Conservation (phyloP, 2,888 invertebrate genomes). For the Agriopis aurantiaria region DNA sequence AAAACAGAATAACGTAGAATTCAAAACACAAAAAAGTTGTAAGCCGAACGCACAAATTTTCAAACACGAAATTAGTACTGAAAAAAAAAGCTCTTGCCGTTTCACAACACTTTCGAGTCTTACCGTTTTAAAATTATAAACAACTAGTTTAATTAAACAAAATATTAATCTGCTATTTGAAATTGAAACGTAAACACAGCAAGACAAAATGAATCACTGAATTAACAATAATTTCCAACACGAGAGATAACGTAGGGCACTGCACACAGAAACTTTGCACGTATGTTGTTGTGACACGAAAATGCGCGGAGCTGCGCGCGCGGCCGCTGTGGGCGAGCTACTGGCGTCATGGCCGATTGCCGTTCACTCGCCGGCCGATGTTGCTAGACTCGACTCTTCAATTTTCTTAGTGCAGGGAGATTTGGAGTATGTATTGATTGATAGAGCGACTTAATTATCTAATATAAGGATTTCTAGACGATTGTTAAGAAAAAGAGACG, state of each 20-base stretch:
- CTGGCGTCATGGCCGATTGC: conserved; percentile 72
- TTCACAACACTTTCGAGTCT: conserved; percentile 19
- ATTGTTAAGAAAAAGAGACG: too few species aligned
- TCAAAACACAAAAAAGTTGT: not conserved
- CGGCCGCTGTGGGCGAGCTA: conserved; percentile 51
- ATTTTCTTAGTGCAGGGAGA: conserved; percentile 36
- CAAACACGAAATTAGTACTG: not conserved
- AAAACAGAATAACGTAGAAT: not conserved
- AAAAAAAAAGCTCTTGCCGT: conserved; percentile 11
- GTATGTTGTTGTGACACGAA: conserved; percentile 37
- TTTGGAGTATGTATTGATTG: not conserved
- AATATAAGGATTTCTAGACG: not conserved
- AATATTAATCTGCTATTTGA: conserved; percentile 9
- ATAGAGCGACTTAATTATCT: not conserved
- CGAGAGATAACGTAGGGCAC: conserved; percentile 54
- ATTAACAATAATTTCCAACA: conserved; percentile 55
- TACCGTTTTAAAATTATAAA: conserved; percentile 13
- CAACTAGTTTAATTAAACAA: conserved; percentile 6
- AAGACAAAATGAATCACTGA: conserved; percentile 54
- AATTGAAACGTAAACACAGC: conserved; percentile 65
- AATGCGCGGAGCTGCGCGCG: conserved; percentile 33
- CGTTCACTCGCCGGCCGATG: conserved; percentile 72
- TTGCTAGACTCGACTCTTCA: conserved; percentile 53
- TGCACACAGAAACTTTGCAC: conserved; percentile 59
- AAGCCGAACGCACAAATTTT: not conserved